A percentile compares a stretch with the other conserved stretches of the same genome.
These are phyloP conservation scores for Bergia sp. DNA, from an alignment of 92 coral and sea anemone species.

Conservation along the genomic window DNA sequence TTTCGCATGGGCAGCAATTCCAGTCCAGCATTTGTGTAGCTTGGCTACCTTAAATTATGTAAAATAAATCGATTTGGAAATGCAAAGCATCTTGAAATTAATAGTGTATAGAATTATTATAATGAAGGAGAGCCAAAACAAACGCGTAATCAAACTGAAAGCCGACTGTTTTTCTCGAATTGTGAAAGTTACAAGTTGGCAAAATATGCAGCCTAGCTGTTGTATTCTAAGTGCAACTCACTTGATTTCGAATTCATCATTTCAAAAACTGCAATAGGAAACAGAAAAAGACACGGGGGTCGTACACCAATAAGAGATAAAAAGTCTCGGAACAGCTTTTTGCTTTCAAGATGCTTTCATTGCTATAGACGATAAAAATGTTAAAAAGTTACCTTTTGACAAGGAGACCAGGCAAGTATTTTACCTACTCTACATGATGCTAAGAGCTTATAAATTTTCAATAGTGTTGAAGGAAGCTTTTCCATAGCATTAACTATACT, in stretches of 20 bases:
- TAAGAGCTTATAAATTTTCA: too few species aligned
- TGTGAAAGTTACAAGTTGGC: neutral
- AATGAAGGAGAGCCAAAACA: neutral
- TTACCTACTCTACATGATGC: too few species aligned
- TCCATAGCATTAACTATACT: too few species aligned
- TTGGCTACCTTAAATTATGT: slow-evolving; percentile 13
- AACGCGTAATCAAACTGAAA: neutral
- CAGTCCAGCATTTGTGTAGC: neutral
- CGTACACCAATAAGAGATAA: neutral
- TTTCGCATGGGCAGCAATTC: slow-evolving; percentile 24
- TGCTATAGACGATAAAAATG: neutral
- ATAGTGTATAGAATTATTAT: too few species aligned
- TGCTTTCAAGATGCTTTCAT: neutral
- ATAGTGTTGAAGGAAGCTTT: too few species aligned
- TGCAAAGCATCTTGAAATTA: neutral
- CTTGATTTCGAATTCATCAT: neutral
- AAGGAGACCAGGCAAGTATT: neutral
- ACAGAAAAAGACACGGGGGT: neutral
- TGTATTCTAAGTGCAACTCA: neutral
- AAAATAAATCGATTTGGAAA: neutral
- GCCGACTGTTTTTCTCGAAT: neutral
- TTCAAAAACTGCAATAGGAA: neutral
- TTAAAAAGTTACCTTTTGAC: neutral
- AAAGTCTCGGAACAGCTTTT: neutral
- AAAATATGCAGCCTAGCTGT: neutral